Conservation (phyloP, 2,113 vertebrate species). For the Crotalus viridis region DNA sequence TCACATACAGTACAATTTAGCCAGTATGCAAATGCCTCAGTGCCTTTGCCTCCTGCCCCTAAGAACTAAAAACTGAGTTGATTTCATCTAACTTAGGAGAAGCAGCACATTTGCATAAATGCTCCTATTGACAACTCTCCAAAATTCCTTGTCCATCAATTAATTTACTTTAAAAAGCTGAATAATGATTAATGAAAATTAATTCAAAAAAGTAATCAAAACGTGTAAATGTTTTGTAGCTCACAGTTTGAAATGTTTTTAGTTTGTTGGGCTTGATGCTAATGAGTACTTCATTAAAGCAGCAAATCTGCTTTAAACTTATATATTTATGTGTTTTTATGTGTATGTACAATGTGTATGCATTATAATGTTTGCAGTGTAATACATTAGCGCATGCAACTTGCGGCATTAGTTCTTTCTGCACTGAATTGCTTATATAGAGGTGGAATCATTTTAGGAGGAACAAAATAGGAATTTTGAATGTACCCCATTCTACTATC, state of each 20-base stretch:
- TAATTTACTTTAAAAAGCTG: conserved; percentile 37
- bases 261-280: not conserved
- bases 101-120: not conserved
- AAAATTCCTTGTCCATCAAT: not conserved
- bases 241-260: conserved; percentile 1
- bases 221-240: conserved; percentile 34
- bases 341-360: not conserved
- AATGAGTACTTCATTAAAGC: conserved; percentile 8
- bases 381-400: not conserved
- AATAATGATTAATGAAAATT: conserved; percentile 8
- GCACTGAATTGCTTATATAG: too few species aligned
- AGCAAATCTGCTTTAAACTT: conserved; percentile 5
- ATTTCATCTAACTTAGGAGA: conserved; percentile 3
- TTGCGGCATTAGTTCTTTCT: not conserved
- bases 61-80: conserved; percentile 39
- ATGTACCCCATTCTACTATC: not conserved
- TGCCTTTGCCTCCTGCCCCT: not conserved
- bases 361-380: not conserved
- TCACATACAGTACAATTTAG: not conserved
- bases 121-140: not conserved
- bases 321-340: not conserved
- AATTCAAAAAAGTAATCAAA: not conserved
- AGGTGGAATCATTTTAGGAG: not conserved
- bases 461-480: not conserved
- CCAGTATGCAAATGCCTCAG: accelerated